Evolutionary conservation across 2,888 invertebrate genomes (phyloP), one percentile per base, ranked within the genome.

Genomic region (Gortyna flavago): DNA sequence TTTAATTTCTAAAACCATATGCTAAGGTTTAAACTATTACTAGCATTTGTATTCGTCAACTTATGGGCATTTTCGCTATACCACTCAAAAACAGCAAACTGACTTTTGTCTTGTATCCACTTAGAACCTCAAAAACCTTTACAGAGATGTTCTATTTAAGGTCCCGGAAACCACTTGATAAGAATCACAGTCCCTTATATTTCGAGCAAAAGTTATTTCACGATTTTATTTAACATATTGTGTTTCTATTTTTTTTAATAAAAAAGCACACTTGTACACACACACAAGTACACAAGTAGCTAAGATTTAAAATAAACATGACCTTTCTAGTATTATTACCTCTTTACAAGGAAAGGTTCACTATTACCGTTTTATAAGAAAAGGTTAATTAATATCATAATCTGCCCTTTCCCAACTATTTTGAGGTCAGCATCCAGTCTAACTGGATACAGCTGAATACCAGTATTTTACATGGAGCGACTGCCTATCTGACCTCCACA

Each of bases 21-120:
- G n/a, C 1, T 41, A 41, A 41, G 7, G 9, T 9, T 9, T 41
- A 7, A 9, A 41, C 9, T 1, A 9, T 4, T 41, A 35, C 25
- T 18, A 41, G 41, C n/a, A n/a, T n/a, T 25, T 29, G 8, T 67
- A 48, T 21, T 25, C 51, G 25, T 35, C 25, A 54, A 35, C 8
- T 6, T 29, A 7, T 57, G 18, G n/a, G 13, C 44, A 59, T 21
- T 51, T 54, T n/a, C 11, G 11, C 9, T 9, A 21, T 35, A 64
- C 16, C 13, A 64, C 18, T n/a, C 1, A 73, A 51, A 44, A 25
- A 21, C 1, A 2, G 1, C 7, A 32, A 70, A 13, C 29, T 61
- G 18, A 80, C 68, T 74, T 79, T n/a, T 57, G 3, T 51, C 32
- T 68, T 48, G 32, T 79, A 48, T 72, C 73, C 21, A 67, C 16